Evolutionary conservation across 2,888 invertebrate genomes (phyloP).

Genomic region (Troides aeacus): DNA sequence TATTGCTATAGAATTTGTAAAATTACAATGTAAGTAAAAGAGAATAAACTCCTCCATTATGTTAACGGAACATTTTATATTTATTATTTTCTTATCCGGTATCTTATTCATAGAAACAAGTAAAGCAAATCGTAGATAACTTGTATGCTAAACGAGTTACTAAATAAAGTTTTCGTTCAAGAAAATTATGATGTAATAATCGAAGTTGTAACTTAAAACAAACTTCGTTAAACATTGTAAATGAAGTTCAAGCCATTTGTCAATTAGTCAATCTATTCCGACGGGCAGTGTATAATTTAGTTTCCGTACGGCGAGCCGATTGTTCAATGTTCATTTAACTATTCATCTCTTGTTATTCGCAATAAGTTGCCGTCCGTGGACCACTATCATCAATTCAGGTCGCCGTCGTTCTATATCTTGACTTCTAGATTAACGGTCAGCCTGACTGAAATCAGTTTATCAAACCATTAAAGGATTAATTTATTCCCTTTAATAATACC

Average conservation of each 20-base stretch:
- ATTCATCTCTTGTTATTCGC: constrained; percentile 24
- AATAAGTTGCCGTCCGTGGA: constrained; percentile 40
- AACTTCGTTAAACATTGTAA: too few species aligned
- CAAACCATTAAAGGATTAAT: constrained; percentile 26
- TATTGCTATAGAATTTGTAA: constrained; percentile 3
- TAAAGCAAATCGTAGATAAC: not conserved
- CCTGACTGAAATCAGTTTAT: constrained; percentile 22
- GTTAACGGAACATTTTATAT: not conserved
- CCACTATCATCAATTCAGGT: constrained; percentile 45
- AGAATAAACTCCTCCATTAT: not conserved
- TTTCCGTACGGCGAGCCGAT: constrained; percentile 18
- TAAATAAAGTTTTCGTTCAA: too few species aligned
- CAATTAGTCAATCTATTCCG: constrained; percentile 17
- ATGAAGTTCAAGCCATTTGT: constrained; percentile 4
- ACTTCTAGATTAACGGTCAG: constrained; percentile 29
- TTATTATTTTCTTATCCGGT: not conserved
- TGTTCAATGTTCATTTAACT: constrained; percentile 23
- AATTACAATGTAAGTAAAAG: not conserved
- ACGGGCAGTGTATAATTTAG: constrained; percentile 8
- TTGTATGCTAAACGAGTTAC: not conserved
- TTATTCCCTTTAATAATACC: constrained; percentile 17
- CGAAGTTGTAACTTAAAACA: too few species aligned
- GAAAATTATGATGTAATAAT: too few species aligned
- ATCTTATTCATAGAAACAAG: not conserved
- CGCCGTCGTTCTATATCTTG: constrained; percentile 40